phyloP scores from a whole-genome alignment of 2,888 invertebrate genomes.

The Cephus spinipes region DNA sequence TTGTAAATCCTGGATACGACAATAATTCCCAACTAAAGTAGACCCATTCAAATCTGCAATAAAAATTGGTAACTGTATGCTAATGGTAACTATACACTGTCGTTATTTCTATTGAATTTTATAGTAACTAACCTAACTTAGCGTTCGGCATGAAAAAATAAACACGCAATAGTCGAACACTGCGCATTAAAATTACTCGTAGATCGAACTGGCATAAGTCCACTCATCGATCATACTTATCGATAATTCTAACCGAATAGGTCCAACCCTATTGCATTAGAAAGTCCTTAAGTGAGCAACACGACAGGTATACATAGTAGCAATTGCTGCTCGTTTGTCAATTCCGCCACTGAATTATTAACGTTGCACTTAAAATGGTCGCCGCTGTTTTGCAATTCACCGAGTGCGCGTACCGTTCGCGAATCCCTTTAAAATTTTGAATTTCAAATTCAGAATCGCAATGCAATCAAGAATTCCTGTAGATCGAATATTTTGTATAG shows the following conservation, averaged over 20 bases:
- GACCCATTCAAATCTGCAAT: too few species aligned
- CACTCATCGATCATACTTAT: slow-evolving; percentile 45
- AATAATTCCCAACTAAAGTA: too few species aligned
- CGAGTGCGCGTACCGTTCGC: not conserved
- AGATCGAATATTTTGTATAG: not conserved
- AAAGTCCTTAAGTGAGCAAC: slow-evolving; percentile 37
- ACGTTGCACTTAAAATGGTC: slow-evolving; percentile 34
- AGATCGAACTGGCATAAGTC: slow-evolving; percentile 39
- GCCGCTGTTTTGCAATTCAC: slow-evolving; percentile 17
- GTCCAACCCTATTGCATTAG: slow-evolving; percentile 32
- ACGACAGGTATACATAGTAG: slow-evolving; percentile 38
- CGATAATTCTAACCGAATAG: slow-evolving; percentile 43
- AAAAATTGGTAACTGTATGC: too few species aligned
- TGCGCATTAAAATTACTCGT: slow-evolving; percentile 16
- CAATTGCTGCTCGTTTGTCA: slow-evolving; percentile 50
- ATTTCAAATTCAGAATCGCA: not conserved
- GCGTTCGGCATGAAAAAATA: not conserved
- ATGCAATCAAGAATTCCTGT: not conserved
- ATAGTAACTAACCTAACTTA: not conserved
- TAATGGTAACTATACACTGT: too few species aligned
- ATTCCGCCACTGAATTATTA: slow-evolving; percentile 43
- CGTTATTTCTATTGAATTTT: not conserved
- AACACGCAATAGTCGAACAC: not conserved
- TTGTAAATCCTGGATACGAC: not conserved
- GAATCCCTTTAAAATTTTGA: not conserved